Conservation (phyloP, 2,888 invertebrate genomes). For the Drosophila rubida region DNA sequence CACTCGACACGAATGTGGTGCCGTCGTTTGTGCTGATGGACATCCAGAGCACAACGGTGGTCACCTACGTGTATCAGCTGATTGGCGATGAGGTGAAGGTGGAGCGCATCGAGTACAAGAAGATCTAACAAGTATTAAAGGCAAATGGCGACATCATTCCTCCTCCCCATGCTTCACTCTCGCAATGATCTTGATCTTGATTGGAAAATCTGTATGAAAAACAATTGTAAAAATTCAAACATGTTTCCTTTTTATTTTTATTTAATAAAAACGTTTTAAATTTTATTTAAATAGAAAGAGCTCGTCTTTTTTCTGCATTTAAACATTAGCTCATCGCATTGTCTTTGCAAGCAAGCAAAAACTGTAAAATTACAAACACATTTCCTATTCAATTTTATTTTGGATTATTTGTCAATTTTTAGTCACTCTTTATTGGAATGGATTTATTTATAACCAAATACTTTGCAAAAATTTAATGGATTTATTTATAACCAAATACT, state of each 20-base stretch:
- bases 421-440: no score
- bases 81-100: constrained; percentile 99
- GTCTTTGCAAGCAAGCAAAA: no score
- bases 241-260: constrained; percentile 39
- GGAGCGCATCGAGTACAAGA: constrained; percentile 98
- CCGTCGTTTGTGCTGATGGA: constrained; percentile 99
- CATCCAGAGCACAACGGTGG: constrained; percentile 98
- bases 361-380: no score
- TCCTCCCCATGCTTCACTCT: constrained; percentile 9
- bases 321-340: no score
- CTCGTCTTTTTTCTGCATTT: constrained; percentile 14
- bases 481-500: constrained; percentile 15
- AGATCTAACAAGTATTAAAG: constrained; percentile 87
- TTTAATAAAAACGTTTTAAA: constrained; percentile 79
- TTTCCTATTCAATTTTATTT: no score
- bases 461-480: no score
- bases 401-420: no score
- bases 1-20: constrained; percentile 94
- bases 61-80: constrained; percentile 99
- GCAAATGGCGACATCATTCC: constrained; percentile 48
- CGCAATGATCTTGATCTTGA: constrained; percentile 52
- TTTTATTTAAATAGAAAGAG: constrained; percentile 80
- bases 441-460: constrained; percentile 14
- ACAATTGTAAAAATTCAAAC: constrained; percentile 26
- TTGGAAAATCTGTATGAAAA: constrained; percentile 7